Base-by-base conservation (phyloP, 2,113 vertebrate genomes). In the Bubalus kerabau region DNA sequence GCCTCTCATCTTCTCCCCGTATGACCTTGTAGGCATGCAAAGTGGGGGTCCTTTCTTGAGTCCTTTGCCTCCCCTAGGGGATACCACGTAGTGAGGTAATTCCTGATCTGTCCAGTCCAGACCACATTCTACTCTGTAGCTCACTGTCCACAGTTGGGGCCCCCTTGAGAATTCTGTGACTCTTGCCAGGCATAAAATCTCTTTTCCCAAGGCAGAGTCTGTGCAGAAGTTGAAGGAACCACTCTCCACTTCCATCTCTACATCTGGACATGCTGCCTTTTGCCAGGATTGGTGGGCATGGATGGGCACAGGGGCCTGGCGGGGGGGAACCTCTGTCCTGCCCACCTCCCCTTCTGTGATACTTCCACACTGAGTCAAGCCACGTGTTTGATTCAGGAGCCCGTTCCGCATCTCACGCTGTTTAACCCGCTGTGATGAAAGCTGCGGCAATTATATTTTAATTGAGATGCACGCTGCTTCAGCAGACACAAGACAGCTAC, bases 391-490 rank as follows among this genome's bases (percentile, higher is more conserved):
- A 83, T 43, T 36, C 36, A 76, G 46, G 95, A 97, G 96, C 94
- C 97, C 46, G 80, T 95, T 98, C 96, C 23, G 94, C 94, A 83
- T 97, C 97, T 98, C 97, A 97, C 88, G 97, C 97, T 46, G 8
- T 98, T 98, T 98, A 97, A 97, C 98, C 98, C 98, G 98, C 98
- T 98, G 98, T 98, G 99, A 98, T 96, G 94, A 97, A 99, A 98
- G 98, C 98, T 97, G 97, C 90, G 97, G 98, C 99, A 99, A 99
- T 99, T 99, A 98, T 98, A 98, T 98, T 99, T 99, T 99, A 99
- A 99, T 99, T 99, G 99, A 99, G 98, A 99, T 98, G 97, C 98
- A 98, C 97, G 32, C 98, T 98, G 98, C 98, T 98, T 98, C 98
- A 99, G 98, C 98, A 98, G 98, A 98, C 98, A 98, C 97, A 98